Conservation (phyloP, 2,888 invertebrate genomes). For the Hydroisotoma schaefferi region DNA sequence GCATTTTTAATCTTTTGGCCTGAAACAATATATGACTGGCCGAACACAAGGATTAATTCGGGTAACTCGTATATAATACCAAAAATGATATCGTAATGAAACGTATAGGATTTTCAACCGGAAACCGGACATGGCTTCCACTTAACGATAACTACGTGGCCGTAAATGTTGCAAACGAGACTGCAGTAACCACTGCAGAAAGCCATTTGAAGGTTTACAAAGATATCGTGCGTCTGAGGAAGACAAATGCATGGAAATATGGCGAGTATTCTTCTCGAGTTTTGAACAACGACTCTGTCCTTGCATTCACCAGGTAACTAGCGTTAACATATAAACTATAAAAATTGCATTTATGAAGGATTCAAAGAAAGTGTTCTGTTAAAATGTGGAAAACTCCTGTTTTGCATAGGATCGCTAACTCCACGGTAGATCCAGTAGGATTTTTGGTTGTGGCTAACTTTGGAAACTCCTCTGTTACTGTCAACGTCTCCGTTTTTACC, state of each 20-base stretch:
- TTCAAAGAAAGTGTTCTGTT: no score
- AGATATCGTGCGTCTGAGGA: constrained; percentile 40
- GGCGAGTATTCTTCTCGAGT: constrained; percentile 54
- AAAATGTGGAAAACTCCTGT: constrained; percentile 19
- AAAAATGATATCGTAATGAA: neutral
- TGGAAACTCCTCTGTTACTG: constrained; percentile 5
- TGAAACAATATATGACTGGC: no score
- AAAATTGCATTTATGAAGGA: neutral
- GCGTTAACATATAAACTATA: no score
- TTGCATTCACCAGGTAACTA: constrained; percentile 44
- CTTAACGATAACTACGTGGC: constrained; percentile 49
- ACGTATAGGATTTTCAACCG: constrained; percentile 16
- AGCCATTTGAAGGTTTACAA: constrained; percentile 49
- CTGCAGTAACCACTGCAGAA: constrained; percentile 29
- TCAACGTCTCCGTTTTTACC: constrained; percentile 15
- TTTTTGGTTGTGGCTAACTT: constrained; percentile 15
- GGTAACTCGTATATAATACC: neutral
- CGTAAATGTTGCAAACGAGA: constrained; percentile 49
- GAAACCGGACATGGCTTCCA: constrained; percentile 40
- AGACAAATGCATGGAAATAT: constrained; percentile 54
- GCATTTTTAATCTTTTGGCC: no score
- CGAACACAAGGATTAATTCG: no score
- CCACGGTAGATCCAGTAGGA: constrained; percentile 49
- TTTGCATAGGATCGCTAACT: constrained; percentile 50
- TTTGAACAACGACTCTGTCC: constrained; percentile 51